These are phyloP conservation scores for Athalia rosae DNA, from an alignment of 2,888 invertebrate species.

Conservation along the genomic window DNA sequence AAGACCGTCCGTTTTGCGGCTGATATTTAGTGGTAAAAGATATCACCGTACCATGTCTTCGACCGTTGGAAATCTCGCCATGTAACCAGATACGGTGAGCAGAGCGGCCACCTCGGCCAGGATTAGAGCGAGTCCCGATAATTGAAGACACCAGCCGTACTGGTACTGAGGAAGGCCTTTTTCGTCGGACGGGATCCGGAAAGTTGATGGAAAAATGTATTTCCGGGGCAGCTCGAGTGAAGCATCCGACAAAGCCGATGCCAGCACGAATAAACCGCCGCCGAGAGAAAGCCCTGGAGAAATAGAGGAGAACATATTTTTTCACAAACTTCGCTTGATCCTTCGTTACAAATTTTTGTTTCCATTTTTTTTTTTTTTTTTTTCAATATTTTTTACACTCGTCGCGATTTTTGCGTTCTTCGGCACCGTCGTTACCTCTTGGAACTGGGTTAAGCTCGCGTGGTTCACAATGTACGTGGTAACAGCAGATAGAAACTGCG, in stretches of 20 bases:
- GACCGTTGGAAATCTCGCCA: slow-evolving; percentile 77
- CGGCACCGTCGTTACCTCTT: no score
- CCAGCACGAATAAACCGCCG: slow-evolving; percentile 78
- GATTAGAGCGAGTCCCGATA: slow-evolving; percentile 78
- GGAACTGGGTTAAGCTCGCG: no score
- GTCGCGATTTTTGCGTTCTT: no score
- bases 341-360: neutral
- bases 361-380: no score
- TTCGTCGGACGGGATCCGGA: slow-evolving; percentile 61
- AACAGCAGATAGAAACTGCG: no score
- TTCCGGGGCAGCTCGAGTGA: slow-evolving; percentile 74
- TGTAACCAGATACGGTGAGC: slow-evolving; percentile 77
- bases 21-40: neutral
- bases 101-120: slow-evolving; percentile 78
- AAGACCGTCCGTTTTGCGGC: no score
- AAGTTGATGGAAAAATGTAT: slow-evolving; percentile 61
- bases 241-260: slow-evolving; percentile 78
- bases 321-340: neutral
- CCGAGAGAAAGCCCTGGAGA: slow-evolving; percentile 78
- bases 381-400: no score
- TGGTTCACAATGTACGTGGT: no score
- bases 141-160: slow-evolving; percentile 80
- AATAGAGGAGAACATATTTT: slow-evolving; percentile 33
- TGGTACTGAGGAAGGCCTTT: slow-evolving; percentile 73
- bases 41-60: slow-evolving; percentile 77